Conservation (phyloP, 2,797 vertebrate species). For the Microtus obscurus region DNA sequence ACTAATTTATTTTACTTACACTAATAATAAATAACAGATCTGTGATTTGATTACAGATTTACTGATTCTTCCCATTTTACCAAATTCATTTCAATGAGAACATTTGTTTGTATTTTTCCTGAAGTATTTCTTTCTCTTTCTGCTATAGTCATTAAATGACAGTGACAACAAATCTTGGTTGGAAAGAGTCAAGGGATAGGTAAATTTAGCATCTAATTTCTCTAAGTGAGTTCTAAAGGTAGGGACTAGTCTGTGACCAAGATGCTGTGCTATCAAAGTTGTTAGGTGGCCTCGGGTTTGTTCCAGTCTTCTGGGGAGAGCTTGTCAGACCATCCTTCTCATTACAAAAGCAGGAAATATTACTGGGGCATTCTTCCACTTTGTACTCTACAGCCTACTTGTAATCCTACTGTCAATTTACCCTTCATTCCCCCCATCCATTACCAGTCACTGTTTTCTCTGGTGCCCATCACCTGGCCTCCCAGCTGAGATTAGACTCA, state of each 20-base stretch:
- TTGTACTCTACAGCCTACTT: background rate
- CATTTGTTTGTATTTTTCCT: conserved; percentile 1
- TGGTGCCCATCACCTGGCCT: background rate
- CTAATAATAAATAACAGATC: background rate
- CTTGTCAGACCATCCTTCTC: conserved; percentile 4
- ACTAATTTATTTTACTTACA: background rate
- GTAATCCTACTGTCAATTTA: background rate
- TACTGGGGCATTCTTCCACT: background rate
- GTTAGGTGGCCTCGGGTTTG: background rate
- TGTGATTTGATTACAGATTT: background rate
- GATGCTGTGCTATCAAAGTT: background rate
- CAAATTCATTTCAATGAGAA: background rate
- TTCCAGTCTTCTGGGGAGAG: background rate
- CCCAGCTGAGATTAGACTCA: background rate
- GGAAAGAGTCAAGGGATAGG: conserved; percentile 9
- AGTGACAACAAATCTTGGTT: background rate
- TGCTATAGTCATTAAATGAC: background rate
- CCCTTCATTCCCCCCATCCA: background rate
- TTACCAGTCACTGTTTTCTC: background rate
- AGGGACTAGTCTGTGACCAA: background rate
- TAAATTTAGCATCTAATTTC: conserved; percentile 11
- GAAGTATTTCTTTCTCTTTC: conserved; percentile 7
- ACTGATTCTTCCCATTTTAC: background rate
- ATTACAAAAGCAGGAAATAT: background rate
- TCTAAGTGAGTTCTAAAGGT: background rate